Conservation (phyloP, 2,888 invertebrate genomes). For the Dorcus hopei region DNA sequence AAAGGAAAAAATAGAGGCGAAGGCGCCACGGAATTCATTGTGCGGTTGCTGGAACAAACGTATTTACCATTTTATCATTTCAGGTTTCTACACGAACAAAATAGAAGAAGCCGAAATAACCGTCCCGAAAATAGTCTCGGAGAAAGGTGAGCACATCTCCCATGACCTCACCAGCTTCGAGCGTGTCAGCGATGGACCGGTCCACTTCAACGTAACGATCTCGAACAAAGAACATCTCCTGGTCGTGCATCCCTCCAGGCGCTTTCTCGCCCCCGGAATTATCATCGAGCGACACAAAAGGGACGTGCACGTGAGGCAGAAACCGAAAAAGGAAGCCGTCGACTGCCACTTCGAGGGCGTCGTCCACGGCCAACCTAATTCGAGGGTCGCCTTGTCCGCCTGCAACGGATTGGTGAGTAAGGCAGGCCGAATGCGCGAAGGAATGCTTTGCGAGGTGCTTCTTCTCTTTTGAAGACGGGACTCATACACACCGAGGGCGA, state of each 20-base stretch:
- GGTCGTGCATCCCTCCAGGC: conserved; percentile 55
- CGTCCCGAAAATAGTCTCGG: conserved; percentile 60
- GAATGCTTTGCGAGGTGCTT: conserved; percentile 2
- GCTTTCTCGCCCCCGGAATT: conserved; percentile 67
- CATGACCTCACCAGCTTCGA: conserved; percentile 56
- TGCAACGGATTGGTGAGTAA: conserved; percentile 80
- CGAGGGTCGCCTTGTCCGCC: conserved; percentile 74
- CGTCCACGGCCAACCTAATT: conserved; percentile 65
- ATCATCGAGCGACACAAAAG: conserved; percentile 67
- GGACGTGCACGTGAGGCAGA: conserved; percentile 54
- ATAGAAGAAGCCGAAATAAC: conserved; percentile 57
- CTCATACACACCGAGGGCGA: conserved; percentile 63
- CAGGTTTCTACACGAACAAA: conserved; percentile 52
- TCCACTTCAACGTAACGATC: conserved; percentile 54
- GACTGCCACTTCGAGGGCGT: conserved; percentile 78
- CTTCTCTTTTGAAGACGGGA: conserved; percentile 58
- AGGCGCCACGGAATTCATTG: too few species aligned
- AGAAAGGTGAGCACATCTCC: conserved; percentile 57
- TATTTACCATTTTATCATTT: conserved; percentile 24
- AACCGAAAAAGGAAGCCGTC: conserved; percentile 53
- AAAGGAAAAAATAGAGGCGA: too few species aligned
- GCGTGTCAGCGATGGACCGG: conserved; percentile 49
- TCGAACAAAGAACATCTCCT: conserved; percentile 44
- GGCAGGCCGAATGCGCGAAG: neutral
- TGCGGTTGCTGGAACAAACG: too few species aligned